Percentiles rank a stretch among this genome's conserved stretches.
Evolutionary conservation across 2,113 vertebrate genomes (phyloP).

Genomic region (Neopipo cinnamomea): DNA sequence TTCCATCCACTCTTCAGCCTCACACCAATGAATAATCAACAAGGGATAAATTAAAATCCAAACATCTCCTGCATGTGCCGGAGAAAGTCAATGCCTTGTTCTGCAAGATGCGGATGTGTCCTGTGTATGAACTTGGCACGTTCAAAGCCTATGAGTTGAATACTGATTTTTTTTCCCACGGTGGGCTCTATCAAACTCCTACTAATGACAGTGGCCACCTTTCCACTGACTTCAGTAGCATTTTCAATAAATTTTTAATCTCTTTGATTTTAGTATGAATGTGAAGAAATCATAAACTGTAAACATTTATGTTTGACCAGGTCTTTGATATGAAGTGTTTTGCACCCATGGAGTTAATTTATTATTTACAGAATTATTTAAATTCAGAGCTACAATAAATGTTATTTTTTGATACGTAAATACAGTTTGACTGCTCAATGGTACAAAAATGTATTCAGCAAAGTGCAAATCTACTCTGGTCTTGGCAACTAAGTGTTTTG

Average conservation of each 20-base stretch:
- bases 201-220: background rate
- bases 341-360: background rate
- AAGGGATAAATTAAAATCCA: slow-evolving; percentile 42
- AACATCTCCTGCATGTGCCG: background rate
- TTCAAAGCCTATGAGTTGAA: background rate
- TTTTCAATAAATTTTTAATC: background rate
- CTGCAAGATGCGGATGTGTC: slow-evolving; percentile 15
- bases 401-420: background rate
- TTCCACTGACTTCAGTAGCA: background rate
- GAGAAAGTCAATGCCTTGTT: background rate
- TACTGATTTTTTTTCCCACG: background rate
- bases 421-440: background rate
- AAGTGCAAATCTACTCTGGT: background rate
- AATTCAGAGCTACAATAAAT: background rate
- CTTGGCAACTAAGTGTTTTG: background rate
- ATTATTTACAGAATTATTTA: slow-evolving; percentile 13
- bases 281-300: background rate
- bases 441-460: background rate
- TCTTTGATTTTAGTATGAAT: background rate
- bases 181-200: background rate
- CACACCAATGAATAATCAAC: slow-evolving; percentile 26
- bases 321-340: background rate
- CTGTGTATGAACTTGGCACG: background rate
- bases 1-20: background rate
- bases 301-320: background rate